Percentiles rank a stretch among this genome's conserved stretches.
These are phyloP conservation scores for Gracilinanus agilis DNA, from an alignment of 2,113 vertebrate genomes.

Conservation along the genomic window DNA sequence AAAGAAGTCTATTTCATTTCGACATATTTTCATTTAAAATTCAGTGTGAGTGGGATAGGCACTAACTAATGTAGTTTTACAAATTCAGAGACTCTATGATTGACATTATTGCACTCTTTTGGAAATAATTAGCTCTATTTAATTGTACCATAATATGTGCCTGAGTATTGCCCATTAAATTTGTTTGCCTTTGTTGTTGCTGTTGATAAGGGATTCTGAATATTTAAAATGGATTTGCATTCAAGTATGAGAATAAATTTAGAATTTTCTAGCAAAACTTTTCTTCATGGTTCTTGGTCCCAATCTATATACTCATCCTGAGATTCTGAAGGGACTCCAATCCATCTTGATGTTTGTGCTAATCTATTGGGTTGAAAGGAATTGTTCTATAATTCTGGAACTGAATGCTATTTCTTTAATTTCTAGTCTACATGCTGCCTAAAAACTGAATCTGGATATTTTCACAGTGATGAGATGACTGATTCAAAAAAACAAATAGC, in stretches of 20 bases:
- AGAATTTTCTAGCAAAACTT: background rate
- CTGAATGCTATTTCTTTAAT: background rate
- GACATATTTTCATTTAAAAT: background rate
- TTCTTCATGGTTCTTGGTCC: conserved; percentile 3
- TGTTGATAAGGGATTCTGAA: background rate
- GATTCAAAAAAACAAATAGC: background rate
- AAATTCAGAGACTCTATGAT: background rate
- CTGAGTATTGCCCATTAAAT: background rate
- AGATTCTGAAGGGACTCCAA: background rate
- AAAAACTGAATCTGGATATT: background rate
- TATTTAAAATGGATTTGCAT: background rate
- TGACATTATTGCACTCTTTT: conserved; percentile 4
- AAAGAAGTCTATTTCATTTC: background rate
- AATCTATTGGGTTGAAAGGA: background rate
- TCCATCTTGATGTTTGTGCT: background rate
- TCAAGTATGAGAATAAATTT: background rate
- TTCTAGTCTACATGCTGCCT: background rate
- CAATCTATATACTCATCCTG: background rate
- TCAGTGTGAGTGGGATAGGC: background rate
- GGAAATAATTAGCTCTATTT: background rate
- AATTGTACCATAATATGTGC: background rate
- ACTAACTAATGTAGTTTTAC: background rate
- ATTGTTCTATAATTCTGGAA: background rate
- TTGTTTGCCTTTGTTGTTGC: background rate
- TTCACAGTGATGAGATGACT: background rate